Conservation (phyloP, 2,797 vertebrate genomes). For the Fratercula arctica region DNA sequence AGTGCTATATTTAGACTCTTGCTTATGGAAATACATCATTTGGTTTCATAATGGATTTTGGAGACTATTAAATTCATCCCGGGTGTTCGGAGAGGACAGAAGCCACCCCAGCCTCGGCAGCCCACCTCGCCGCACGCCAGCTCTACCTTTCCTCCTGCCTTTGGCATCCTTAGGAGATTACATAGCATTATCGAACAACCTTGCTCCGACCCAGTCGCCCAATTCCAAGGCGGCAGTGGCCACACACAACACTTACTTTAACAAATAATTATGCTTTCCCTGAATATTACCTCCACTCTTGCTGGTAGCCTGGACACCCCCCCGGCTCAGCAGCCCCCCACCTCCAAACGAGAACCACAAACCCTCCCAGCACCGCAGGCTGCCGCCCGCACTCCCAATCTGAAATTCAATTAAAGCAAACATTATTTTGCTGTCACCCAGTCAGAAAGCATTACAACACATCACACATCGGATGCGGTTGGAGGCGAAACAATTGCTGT, state of each 20-base stretch:
- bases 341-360: neutral
- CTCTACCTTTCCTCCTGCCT: neutral
- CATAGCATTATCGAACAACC: neutral
- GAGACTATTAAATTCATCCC: neutral
- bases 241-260: neutral
- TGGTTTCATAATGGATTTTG: neutral
- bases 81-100: neutral
- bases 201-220: neutral
- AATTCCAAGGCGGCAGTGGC: neutral
- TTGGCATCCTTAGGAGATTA: neutral
- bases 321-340: too few species aligned
- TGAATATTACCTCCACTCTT: neutral
- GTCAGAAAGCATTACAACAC: neutral
- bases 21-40: neutral
- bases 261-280: neutral
- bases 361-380: neutral
- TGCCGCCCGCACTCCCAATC: neutral
- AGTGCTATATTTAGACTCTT: neutral
- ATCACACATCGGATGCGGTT: rapidly evolving
- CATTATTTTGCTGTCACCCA: neutral
- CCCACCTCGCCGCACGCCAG: rapidly evolving
- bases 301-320: neutral
- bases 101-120: neutral
- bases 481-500: neutral
- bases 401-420: conserved; percentile 10